Evolutionary conservation across 2,797 vertebrate species (phyloP), one percentile per base, ranked within the genome.

Genomic region (Crax fasciolata): DNA sequence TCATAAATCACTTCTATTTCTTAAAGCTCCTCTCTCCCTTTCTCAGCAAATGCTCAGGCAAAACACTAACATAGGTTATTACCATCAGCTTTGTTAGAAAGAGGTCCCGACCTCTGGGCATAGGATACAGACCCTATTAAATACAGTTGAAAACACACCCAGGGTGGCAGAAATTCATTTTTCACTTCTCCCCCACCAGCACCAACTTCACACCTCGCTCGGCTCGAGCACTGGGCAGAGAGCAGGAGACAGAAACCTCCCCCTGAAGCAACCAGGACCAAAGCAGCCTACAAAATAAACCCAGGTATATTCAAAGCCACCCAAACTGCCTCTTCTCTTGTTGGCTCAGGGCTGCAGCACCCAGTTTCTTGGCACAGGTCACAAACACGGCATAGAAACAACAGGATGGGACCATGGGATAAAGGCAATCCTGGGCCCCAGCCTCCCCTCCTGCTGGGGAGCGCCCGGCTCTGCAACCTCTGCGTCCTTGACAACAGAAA

Each of bases 41-140:
- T 71, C 55, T 63, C 51, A 61, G 44, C 55, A 91, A 87, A 76
- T n/a, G 59, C 24, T 59, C 38, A 74, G 46, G 87, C 68, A 91
- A 93, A 84, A 78, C 30, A 20, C 58, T 89, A 87, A 81, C 16
- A 91, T 67, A 94, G 75, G 74, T 91, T 87, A 74, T 93, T 93
- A 94, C 46, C 74, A 93, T 84, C 87, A 94, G 93, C 87, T 88
- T 78, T 48, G 87, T 76, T 84, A 94, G 77, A 84, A 96, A 91
- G 80, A 91, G 74, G 77, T 91, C 83, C 80, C 90, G 77, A 93
- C 91, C 95, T 93, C 80, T 65, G 67, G 43, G 77, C 85, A 86
- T 79, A 51, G 74, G 77, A 88, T 71, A 88, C 44, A 66, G 73
- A 71, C 80, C 74, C 83, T 87, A 87, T 90, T 84, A 86, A 89